Percentiles rank a stretch among this genome's conserved stretches.
Evolutionary conservation across 2,888 invertebrate genomes (phyloP).

Genomic region (Caenorhabditis afra): DNA sequence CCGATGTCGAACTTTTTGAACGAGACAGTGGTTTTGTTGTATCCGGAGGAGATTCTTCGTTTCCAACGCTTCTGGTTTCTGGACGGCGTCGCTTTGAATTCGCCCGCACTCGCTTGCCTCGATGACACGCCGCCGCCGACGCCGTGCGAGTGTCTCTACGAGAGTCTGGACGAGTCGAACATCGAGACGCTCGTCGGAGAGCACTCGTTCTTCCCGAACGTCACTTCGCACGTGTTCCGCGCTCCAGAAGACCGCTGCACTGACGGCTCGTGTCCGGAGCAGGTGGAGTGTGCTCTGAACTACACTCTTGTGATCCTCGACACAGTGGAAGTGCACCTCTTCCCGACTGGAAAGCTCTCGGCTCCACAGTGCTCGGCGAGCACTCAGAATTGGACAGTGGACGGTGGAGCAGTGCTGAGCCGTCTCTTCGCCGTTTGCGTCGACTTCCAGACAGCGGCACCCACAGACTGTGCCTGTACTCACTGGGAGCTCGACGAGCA

Average conservation of each 20-base stretch:
- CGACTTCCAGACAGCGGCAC: too few species aligned
- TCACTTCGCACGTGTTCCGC: not conserved
- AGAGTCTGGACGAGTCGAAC: conserved; percentile 2
- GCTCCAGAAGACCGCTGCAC: conserved; percentile 1
- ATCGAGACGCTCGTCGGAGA: not conserved
- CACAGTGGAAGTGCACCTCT: too few species aligned
- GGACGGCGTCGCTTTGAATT: too few species aligned
- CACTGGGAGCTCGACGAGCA: not conserved
- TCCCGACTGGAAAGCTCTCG: not conserved
- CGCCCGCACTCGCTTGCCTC: too few species aligned
- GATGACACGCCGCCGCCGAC: too few species aligned
- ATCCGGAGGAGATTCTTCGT: too few species aligned
- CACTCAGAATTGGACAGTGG: too few species aligned
- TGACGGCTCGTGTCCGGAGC: not conserved
- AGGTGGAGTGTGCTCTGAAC: not conserved
- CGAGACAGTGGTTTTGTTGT: too few species aligned
- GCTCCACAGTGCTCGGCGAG: not conserved
- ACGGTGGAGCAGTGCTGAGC: too few species aligned
- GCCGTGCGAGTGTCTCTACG: not conserved
- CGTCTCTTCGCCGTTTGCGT: not conserved
- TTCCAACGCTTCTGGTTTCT: too few species aligned
- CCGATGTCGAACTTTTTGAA: too few species aligned
- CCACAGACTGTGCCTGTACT: not conserved
- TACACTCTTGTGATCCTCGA: not conserved
- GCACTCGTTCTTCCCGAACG: conserved; percentile 8